phyloP scores from a whole-genome alignment of 1,140 invertebrate genomes.

The Listronotus bonariensis region DNA sequence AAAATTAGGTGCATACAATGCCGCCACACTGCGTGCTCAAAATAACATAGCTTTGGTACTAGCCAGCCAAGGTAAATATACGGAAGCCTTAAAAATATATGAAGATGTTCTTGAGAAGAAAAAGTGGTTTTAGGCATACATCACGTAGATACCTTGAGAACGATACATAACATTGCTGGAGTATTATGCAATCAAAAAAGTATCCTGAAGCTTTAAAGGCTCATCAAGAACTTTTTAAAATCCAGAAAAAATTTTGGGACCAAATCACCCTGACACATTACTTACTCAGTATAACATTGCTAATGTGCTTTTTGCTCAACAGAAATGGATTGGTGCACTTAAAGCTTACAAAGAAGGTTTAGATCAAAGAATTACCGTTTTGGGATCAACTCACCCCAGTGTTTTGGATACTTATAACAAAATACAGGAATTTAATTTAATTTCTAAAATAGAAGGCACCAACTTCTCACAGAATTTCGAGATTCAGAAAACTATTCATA shows the following conservation, averaged over 20 bases:
- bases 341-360: constrained; percentile 5
- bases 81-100: constrained; percentile 43
- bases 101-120: constrained; percentile 38
- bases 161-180: constrained; percentile 23
- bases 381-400: constrained; percentile 1
- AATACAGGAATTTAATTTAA: background rate
- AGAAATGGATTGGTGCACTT: constrained; percentile 16
- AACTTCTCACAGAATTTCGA: constrained; percentile 3
- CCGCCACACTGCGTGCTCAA: constrained; percentile 23
- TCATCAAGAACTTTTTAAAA: constrained; percentile 14
- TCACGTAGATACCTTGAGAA: constrained; percentile 45
- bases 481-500: constrained; percentile 19
- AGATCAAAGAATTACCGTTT: background rate
- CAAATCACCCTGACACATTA: constrained; percentile 36
- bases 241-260: constrained; percentile 30
- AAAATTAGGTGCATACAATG: background rate
- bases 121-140: constrained; percentile 40
- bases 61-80: constrained; percentile 30
- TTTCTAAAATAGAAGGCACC: constrained; percentile 18
- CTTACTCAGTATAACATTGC: constrained; percentile 33
- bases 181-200: constrained; percentile 5
- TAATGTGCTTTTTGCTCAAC: constrained; percentile 14
- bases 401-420: constrained; percentile 10
- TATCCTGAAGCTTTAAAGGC: background rate
- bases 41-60: constrained; percentile 42